phyloP scores from a whole-genome alignment of 1,140 invertebrate genomes.

The Dendroctonus valens region DNA sequence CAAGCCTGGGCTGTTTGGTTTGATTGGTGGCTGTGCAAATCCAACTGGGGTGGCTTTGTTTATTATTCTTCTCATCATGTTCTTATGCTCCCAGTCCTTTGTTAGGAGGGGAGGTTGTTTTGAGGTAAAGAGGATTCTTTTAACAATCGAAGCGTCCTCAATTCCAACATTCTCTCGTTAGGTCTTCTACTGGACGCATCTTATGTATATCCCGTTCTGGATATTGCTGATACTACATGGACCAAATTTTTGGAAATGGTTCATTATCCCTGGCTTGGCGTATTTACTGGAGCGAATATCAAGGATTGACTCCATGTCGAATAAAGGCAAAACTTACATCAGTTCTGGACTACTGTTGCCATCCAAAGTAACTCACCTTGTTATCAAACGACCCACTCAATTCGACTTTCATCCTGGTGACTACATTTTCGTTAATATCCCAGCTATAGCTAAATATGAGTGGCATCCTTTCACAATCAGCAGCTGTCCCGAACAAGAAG shows the following conservation, averaged over 20 bases:
- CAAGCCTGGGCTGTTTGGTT: constrained; percentile 70
- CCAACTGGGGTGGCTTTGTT: constrained; percentile 80
- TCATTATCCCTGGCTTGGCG: constrained; percentile 76
- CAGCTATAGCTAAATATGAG: constrained; percentile 87
- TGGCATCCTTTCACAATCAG: constrained; percentile 98
- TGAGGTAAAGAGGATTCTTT: constrained; percentile 63
- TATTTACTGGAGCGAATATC: constrained; percentile 78
- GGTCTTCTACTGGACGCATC: constrained; percentile 95
- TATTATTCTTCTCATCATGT: constrained; percentile 74
- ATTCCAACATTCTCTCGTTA: constrained; percentile 45
- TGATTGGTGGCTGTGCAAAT: constrained; percentile 78
- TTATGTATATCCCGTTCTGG: constrained; percentile 89
- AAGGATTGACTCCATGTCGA: constrained; percentile 62
- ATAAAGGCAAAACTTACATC: constrained; percentile 79
- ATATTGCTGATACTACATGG: constrained; percentile 82
- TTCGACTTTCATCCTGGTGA: constrained; percentile 92
- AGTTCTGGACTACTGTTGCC: constrained; percentile 82
- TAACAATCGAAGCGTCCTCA: not conserved
- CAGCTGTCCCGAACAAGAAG: constrained; percentile 90
- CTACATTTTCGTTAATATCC: constrained; percentile 93
- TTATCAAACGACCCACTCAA: constrained; percentile 80
- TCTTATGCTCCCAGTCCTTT: constrained; percentile 81
- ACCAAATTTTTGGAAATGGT: constrained; percentile 96
- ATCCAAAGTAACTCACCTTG: constrained; percentile 81
- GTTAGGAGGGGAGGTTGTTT: constrained; percentile 88